phyloP scores from a whole-genome alignment of 2,797 vertebrate species.

The Intellagama lesueurii region DNA sequence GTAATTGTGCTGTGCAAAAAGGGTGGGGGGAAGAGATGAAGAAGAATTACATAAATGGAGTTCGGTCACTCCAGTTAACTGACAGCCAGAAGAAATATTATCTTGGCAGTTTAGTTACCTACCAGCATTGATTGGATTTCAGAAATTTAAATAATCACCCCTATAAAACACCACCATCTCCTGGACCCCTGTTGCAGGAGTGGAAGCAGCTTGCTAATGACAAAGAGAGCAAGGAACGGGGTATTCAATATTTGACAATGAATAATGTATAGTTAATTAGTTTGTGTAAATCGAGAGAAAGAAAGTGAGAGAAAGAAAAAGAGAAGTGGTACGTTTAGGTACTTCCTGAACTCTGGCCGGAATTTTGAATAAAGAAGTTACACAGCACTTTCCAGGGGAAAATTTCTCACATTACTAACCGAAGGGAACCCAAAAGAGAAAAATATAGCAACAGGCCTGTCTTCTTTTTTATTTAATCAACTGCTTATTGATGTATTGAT shows the following conservation, averaged over 20 bases:
- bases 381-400: slow-evolving; percentile 82
- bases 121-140: slow-evolving; percentile 83
- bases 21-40: not conserved
- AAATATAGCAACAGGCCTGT: not conserved
- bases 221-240: slow-evolving; percentile 55
- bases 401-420: slow-evolving; percentile 61
- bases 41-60: slow-evolving; percentile 51
- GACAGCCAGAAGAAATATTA: slow-evolving; percentile 46
- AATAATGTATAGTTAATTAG: slow-evolving; percentile 60
- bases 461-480: not conserved
- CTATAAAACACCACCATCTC: slow-evolving; percentile 80
- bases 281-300: slow-evolving; percentile 38
- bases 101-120: slow-evolving; percentile 69
- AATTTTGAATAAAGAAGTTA: slow-evolving; percentile 82
- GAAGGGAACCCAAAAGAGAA: slow-evolving; percentile 50
- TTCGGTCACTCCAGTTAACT: slow-evolving; percentile 50
- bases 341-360: slow-evolving; percentile 79
- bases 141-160: slow-evolving; percentile 81
- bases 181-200: slow-evolving; percentile 71
- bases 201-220: slow-evolving; percentile 60
- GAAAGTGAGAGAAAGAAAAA: slow-evolving; percentile 60
- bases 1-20: not conserved
- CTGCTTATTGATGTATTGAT: not conserved
- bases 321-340: slow-evolving; percentile 68
- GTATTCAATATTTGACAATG: slow-evolving; percentile 59